Evolutionary conservation across 2,888 invertebrate genomes (phyloP).

Genomic region (Nowickia ferox): DNA sequence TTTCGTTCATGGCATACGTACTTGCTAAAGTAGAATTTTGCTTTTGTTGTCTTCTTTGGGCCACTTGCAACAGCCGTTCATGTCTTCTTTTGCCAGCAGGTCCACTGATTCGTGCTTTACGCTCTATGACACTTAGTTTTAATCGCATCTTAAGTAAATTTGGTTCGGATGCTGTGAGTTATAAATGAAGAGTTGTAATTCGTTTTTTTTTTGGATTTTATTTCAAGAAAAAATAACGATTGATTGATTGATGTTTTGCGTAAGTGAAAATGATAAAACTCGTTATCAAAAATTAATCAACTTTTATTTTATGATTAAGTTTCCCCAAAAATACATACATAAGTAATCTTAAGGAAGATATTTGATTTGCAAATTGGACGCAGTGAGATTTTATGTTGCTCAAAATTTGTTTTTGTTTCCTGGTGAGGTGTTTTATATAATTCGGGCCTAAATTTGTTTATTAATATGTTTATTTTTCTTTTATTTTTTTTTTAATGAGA

Average conservation of each 20-base stretch:
- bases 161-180: conserved; percentile 94
- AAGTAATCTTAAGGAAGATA: too few species aligned
- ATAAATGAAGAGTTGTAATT: conserved; percentile 67
- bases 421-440: too few species aligned
- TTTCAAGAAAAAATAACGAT: conserved; percentile 12
- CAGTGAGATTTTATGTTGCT: too few species aligned
- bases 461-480: too few species aligned
- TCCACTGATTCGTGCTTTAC: conserved; percentile 92
- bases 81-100: conserved; percentile 93
- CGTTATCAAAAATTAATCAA: background rate
- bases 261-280: background rate
- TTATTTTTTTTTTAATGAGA: too few species aligned
- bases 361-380: too few species aligned
- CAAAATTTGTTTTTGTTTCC: too few species aligned
- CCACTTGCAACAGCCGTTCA: conserved; percentile 88
- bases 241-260: conserved; percentile 16
- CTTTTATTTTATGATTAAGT: background rate
- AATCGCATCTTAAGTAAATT: conserved; percentile 96
- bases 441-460: too few species aligned
- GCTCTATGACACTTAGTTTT: conserved; percentile 97
- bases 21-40: conserved; percentile 83
- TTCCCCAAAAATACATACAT: too few species aligned
- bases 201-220: conserved; percentile 29
- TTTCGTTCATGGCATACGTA: conserved; percentile 78
- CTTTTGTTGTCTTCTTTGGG: conserved; percentile 84